Base-by-base conservation (phyloP, 2,797 vertebrate species). In the Micromesistius poutassou region DNA sequence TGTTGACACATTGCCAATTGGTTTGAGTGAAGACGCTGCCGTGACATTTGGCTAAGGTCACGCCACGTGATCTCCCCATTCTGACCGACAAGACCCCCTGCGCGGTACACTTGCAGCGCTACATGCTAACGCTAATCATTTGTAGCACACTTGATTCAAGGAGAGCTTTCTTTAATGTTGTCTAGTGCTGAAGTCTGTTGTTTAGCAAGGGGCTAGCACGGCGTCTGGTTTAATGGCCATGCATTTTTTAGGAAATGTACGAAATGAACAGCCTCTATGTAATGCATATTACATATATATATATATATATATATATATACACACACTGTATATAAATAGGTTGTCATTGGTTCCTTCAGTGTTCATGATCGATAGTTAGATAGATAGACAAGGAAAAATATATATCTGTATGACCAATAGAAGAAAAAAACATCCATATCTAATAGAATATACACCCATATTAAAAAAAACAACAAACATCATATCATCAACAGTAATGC, bases 371-470 rank as follows among this genome's bases (percentile, higher is more conserved):
- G 16, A 55, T 22, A 55, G 46, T 22, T 55, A 6, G 46, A 42
- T 42, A 4, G 12, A 55, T 55, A 55, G 16, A 55, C 19, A 55
- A 55, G 46, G 46, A 55, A 22, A 55, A 2, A 50, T 42, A 13
- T 40, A 2, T 9, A 13, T 40, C 13, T 40, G 9, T 42, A 13
- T 42, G 10, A 2, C 40, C 14, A 90, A 87, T 85, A 88, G 81
- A 42, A 42, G 12, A 42, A 13, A 42, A 42, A 42, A 13, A 42
- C 40, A 42, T 42, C 36, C 8, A 36, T 36, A 36, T 42, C 13
- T 13, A 14, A 42, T 12, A 42, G 12, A 36, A 36, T 8, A 10
- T 36, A 42, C 40, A 42, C 40, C 40, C 3, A 12, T 13, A 42
- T 42, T 12, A 42, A 42, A 36, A 42, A n/a, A n/a, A 38, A 38